Conservation (phyloP, 2,888 invertebrate species). For the Syrphus vitripennis region DNA sequence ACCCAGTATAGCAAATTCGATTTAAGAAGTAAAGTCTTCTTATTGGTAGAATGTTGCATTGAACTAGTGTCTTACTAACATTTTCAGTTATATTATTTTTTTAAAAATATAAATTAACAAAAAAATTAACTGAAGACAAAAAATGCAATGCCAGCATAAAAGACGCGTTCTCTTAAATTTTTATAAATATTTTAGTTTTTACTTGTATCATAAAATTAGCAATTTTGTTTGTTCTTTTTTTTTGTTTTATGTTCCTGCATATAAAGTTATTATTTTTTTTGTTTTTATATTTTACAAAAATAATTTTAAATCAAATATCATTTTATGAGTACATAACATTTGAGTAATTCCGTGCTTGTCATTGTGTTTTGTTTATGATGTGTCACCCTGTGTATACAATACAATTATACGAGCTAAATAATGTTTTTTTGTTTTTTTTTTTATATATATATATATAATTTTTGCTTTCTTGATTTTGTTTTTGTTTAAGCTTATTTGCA, state of each 20-base stretch:
- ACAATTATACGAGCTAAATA: constrained; percentile 42
- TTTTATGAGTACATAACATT: constrained; percentile 30
- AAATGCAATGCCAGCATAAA: background rate
- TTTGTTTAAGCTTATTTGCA: constrained; percentile 49
- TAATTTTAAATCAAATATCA: constrained; percentile 5
- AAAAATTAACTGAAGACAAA: background rate
- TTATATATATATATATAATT: too few relatives aligned
- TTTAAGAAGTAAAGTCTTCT: too few relatives aligned
- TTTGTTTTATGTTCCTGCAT: background rate
- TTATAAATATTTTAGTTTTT: background rate
- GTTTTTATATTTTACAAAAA: constrained; percentile 13
- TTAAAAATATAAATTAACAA: background rate
- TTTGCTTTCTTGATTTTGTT: constrained; percentile 1
- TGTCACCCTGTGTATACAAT: constrained; percentile 48
- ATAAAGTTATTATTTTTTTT: background rate
- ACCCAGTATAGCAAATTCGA: too few relatives aligned
- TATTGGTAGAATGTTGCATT: background rate
- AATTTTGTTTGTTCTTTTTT: background rate
- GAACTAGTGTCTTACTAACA: background rate
- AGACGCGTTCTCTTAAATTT: background rate
- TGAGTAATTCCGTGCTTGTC: constrained; percentile 52
- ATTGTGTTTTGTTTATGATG: constrained; percentile 38
- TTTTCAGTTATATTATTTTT: background rate
- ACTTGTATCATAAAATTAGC: background rate
- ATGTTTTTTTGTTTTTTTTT: constrained; percentile 46